Evolutionary conservation across 2,888 invertebrate species (phyloP).

Genomic region (Spilarctia lutea): DNA sequence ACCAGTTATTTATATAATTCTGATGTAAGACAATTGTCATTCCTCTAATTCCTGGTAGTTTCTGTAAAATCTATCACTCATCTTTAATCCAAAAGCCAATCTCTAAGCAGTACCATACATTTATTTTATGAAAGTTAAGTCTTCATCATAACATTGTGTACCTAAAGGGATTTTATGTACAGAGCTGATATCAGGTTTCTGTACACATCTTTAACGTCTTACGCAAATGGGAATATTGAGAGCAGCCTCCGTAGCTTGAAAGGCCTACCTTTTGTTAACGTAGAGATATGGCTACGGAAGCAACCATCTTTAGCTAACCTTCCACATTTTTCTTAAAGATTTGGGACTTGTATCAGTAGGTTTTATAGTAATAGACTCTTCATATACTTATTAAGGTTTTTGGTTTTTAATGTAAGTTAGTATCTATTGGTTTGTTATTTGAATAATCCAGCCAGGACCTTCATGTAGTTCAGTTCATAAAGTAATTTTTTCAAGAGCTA

Average conservation of each 20-base stretch:
- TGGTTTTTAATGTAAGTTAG: not conserved
- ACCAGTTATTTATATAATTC: not conserved
- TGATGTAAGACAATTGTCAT: too few relatives aligned
- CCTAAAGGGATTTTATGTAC: not conserved
- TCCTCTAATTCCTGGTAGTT: not conserved
- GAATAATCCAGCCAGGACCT: too few relatives aligned
- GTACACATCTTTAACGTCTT: constrained; percentile 22
- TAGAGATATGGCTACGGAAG: constrained; percentile 42
- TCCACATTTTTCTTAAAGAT: constrained; percentile 37
- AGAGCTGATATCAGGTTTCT: constrained; percentile 22
- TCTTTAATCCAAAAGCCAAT: not conserved
- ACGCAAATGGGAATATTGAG: constrained; percentile 34
- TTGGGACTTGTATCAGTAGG: not conserved
- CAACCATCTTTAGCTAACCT: constrained; percentile 42
- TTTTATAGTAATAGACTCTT: not conserved
- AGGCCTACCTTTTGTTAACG: constrained; percentile 36
- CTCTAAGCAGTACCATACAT: not conserved
- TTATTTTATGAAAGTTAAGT: not conserved
- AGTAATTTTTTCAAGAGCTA: not conserved
- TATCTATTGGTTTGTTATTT: not conserved
- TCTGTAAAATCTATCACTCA: not conserved
- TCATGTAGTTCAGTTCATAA: not conserved
- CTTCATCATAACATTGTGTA: not conserved
- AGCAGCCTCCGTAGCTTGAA: constrained; percentile 29
- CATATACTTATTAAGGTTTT: not conserved